A percentile compares a stretch with the other conserved stretches of the same genome.
Conservation (phyloP, 2,113 vertebrate species). For the Nycticebus coucang region DNA sequence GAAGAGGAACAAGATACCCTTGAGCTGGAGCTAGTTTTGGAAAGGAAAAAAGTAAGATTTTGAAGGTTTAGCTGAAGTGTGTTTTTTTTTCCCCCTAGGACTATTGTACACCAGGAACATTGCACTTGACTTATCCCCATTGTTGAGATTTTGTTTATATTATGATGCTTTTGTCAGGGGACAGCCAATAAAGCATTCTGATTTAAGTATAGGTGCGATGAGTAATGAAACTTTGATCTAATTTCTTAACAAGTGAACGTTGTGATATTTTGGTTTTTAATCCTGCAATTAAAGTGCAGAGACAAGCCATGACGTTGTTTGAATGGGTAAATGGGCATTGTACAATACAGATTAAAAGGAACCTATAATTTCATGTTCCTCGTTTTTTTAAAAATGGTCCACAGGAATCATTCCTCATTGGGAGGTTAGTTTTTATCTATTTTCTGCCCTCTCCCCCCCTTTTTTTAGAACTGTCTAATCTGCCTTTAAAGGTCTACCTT, state of each 20-base stretch:
- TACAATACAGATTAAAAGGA: neutral
- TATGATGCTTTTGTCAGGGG: slow-evolving; percentile 1
- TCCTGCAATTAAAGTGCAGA: neutral
- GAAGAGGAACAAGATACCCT: slow-evolving; percentile 96
- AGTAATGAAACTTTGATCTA: neutral
- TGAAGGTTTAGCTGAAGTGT: neutral
- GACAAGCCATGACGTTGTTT: neutral
- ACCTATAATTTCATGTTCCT: neutral
- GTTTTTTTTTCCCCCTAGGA: neutral
- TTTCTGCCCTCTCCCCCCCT: neutral
- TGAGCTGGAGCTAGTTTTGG: slow-evolving; percentile 95
- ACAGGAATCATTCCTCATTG: neutral
- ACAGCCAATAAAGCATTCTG: neutral
- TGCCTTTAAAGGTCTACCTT: neutral
- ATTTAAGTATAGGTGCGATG: neutral
- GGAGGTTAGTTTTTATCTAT: neutral
- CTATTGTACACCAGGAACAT: neutral
- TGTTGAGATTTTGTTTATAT: neutral
- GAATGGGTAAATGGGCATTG: neutral
- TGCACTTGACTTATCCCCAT: neutral
- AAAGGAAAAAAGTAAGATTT: slow-evolving; percentile 93
- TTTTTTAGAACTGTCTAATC: neutral
- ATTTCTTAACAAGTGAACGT: neutral
- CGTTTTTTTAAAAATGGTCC: neutral
- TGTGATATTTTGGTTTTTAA: neutral